Base-by-base conservation (phyloP, 64 coral and sea anemone genomes). In the Montipora foliosa region DNA sequence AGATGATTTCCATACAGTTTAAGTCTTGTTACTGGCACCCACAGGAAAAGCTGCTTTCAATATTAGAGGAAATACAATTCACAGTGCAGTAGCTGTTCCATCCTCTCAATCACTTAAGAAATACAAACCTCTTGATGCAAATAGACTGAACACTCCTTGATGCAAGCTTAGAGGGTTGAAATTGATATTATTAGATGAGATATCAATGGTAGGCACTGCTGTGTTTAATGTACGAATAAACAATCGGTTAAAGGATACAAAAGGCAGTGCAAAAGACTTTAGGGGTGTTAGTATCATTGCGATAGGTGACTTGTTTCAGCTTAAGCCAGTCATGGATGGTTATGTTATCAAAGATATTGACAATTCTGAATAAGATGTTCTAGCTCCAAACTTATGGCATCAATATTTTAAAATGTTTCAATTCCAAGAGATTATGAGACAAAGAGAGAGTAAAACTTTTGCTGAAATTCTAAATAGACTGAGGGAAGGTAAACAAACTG, bases 51-150 rank as follows among this genome's bases (percentile, higher is more conserved):
- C 82, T 64, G 82, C 82, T 37, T 70, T 60, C 25, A n/a, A 14
- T 11, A 86, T 66, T 44, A 86, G 58, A 61, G 82, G 82, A 5
- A 86, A 67, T 45, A 86, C 82, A 47, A 66, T 86, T 8, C 81
- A 67, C 20, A 86, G 82, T 69, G 11, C 82, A 2, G 1, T 86
- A 8, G 82, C 82, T 67, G 68, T 86, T 67, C 82, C 82, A 64
- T 60, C 82, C 67, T 86, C 12, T n/a, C 82, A 86, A 59, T 86
- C 82, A 24, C 49, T 86, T 72, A 67, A 71, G 44, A 67, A n/a
- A 4, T 77, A 89, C 37, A 89, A 78, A 89, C 44, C 70, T 57
- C 87, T 89, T 55, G 87, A 89, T 37, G 61, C 87, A 57, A 78
- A 74, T 78, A 77, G 87, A 52, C 55, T 76, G 4, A 88, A 88